These are phyloP conservation scores for Meles meles DNA, from an alignment of 2,113 vertebrate genomes.

Conservation along the genomic window DNA sequence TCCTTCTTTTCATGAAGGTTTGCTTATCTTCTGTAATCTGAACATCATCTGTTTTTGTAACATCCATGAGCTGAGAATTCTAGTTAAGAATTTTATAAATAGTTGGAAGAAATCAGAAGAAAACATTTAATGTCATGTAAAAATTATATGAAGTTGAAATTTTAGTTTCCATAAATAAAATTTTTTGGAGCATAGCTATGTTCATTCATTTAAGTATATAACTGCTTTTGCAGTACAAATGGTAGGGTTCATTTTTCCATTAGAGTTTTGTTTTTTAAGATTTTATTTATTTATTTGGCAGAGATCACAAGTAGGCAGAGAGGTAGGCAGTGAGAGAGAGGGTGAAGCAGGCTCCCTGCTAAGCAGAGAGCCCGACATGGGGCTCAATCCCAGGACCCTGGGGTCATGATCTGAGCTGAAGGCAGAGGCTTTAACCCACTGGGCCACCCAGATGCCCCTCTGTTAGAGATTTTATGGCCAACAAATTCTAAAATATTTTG, in stretches of 20 bases:
- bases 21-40: not conserved
- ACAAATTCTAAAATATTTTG: constrained; percentile 1
- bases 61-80: not conserved
- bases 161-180: not conserved
- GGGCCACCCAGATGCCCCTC: not conserved
- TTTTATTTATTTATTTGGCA: too few species aligned
- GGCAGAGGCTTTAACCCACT: too few species aligned
- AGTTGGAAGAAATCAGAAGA: not conserved
- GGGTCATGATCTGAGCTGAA: too few species aligned
- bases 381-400: too few species aligned
- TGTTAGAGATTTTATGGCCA: not conserved
- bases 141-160: constrained; percentile 9
- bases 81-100: constrained; percentile 15
- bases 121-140: not conserved
- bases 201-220: not conserved
- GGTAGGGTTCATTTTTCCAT: not conserved
- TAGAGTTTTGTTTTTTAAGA: not conserved
- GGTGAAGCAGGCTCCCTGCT: too few species aligned
- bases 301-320: too few species aligned
- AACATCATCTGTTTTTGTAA: not conserved
- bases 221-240: not conserved
- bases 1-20: not conserved
- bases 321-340: too few species aligned
- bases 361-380: too few species aligned
- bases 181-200: not conserved